Conservation (phyloP, 2,888 invertebrate species). For the Eustalomyia histrio region DNA sequence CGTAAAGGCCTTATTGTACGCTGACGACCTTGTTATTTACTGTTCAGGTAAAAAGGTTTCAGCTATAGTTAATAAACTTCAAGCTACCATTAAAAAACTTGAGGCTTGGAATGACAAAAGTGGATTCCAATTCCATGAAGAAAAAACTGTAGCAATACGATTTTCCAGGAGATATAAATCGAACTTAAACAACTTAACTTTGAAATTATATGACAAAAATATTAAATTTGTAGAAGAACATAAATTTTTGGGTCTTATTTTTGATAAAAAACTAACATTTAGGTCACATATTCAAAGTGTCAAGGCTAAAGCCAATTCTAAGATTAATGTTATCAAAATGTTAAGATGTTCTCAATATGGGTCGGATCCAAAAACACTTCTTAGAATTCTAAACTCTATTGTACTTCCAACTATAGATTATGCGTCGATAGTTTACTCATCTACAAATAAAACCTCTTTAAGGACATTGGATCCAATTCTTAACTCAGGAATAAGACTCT, state of each 20-base stretch:
- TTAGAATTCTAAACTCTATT: no score
- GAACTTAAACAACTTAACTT: background rate
- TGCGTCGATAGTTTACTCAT: no score
- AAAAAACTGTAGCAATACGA: conserved; percentile 8
- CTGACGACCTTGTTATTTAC: conserved; percentile 12
- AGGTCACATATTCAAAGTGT: background rate
- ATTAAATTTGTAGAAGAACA: conserved; percentile 10
- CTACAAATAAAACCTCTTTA: no score
- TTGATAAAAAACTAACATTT: conserved; percentile 8
- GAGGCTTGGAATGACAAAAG: background rate
- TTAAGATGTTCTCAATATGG: no score
- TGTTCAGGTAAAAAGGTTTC: background rate
- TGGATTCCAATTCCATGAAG: conserved; percentile 1
- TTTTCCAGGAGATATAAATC: background rate
- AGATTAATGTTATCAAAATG: no score
- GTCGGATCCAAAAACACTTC: no score
- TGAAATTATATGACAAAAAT: conserved; percentile 5
- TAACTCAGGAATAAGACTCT: no score
- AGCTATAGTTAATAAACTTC: conserved; percentile 10
- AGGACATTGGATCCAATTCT: no score
- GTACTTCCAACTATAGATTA: no score
- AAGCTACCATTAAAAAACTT: background rate
- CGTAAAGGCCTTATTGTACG: conserved; percentile 1
- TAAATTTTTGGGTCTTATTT: background rate
- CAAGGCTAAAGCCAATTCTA: no score